These are phyloP conservation scores for Orussus abietinus DNA, from an alignment of 1,140 invertebrate species.

Conservation along the genomic window DNA sequence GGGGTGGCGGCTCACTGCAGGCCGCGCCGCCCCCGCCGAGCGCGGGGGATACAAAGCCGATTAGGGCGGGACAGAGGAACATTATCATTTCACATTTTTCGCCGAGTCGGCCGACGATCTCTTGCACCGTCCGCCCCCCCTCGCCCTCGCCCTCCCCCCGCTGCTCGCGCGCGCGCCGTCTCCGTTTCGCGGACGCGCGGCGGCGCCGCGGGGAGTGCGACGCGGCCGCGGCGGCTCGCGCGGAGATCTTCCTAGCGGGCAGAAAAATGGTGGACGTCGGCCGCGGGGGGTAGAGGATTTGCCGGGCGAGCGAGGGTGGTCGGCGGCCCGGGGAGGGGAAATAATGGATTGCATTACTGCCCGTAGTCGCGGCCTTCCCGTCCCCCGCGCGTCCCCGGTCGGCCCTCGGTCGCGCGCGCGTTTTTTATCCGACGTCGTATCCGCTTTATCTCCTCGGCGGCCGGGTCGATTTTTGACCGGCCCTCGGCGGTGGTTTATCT, in stretches of 20 bases:
- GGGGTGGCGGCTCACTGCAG: not conserved
- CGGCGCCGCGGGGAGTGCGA: no score
- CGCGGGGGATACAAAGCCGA: constrained; percentile 38
- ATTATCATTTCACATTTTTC: constrained; percentile 43
- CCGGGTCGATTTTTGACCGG: no score
- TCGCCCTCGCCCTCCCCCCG: constrained; percentile 9
- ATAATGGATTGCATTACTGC: no score
- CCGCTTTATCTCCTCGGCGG: no score
- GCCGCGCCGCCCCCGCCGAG: constrained; percentile 16
- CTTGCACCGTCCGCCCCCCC: constrained; percentile 4
- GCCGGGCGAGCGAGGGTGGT: constrained; percentile 2
- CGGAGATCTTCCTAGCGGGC: constrained; percentile 7
- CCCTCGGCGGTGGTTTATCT: no score
- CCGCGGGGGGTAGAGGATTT: constrained; percentile 15
- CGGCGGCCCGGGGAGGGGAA: not conserved
- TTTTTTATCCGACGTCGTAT: no score
- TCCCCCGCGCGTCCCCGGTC: no score
- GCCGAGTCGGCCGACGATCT: constrained; percentile 13
- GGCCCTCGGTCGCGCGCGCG: no score
- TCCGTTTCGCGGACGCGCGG: constrained; percentile 10
- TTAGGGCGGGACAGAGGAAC: constrained; percentile 34
- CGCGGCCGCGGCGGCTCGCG: no score
- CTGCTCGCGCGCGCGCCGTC: constrained; percentile 4
- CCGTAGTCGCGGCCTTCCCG: no score
- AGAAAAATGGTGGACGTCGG: constrained; percentile 24